Conservation (phyloP, 2,888 invertebrate genomes). For the Chymomyza caudatula region DNA sequence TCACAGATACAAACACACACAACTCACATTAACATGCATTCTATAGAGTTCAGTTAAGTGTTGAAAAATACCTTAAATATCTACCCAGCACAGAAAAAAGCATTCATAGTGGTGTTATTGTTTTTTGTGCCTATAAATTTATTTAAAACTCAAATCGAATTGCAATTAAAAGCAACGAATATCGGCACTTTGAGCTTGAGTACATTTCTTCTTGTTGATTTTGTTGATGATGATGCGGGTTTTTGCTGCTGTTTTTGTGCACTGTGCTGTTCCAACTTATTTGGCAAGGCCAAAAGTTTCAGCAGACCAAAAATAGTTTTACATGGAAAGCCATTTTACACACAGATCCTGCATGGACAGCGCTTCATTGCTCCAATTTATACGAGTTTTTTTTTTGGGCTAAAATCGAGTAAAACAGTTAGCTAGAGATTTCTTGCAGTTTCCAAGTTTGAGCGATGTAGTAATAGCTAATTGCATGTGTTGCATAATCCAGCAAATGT, state of each 20-base stretch:
- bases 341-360: neutral
- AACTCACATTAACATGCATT: neutral
- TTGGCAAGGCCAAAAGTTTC: neutral
- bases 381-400: no score
- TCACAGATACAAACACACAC: neutral
- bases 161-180: slow-evolving; percentile 12
- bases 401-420: no score
- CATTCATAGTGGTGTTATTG: neutral
- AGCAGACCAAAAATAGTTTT: neutral
- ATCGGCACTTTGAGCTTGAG: neutral
- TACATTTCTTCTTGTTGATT: neutral
- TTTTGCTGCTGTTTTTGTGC: neutral
- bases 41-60: neutral
- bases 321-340: neutral
- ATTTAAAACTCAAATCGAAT: slow-evolving; percentile 4
- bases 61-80: neutral
- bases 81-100: neutral
- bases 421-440: no score
- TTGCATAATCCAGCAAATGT: no score
- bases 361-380: no score
- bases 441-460: no score
- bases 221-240: neutral
- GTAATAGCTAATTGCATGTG: no score
- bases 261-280: neutral
- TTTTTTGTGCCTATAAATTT: neutral